Base-by-base conservation (phyloP, 2,797 vertebrate species). In the Parotocinclus haroldoi region DNA sequence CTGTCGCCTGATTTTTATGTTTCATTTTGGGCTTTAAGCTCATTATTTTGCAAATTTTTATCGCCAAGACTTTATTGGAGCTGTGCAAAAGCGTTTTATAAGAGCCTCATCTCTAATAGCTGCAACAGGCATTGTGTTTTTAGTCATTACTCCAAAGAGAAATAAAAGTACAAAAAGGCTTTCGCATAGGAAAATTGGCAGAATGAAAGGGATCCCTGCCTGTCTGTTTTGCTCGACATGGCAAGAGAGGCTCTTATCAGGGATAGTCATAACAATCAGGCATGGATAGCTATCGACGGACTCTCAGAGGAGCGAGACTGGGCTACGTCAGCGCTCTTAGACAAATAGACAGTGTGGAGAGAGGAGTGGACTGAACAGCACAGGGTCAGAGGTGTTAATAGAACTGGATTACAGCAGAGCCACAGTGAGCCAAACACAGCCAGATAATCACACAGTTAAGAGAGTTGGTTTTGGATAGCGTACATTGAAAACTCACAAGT, bases 261-360 rank as follows among this genome's bases (percentile, higher is more conserved):
- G 79, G 80, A 84, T 83, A 89, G 89, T 85, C 87, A 91, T 87
- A 91, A 90, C 87, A 90, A 80, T 81, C 79, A 76, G 82, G 62
- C 82, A 84, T 85, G 86, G 87, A 91, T 89, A 89, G 85, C 80
- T 84, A 90, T 87, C 86, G 69, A 79, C 56, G 81, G 80, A 84
- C 81, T 89, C 88, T 86, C 88, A 54, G 5, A 83, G 85, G 89
- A 88, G 70, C 74, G 74, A 45, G 67, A 40, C 63, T 57, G 46
- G 64, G 11, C 55, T 64, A 67, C 61, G 51, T 71, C 76, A 72
- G 55, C 57, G 19, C 69, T 36, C 71, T 73, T 85, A 88, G 79
- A 89, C 72, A 89, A 89, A 90, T 84, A 89, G 84, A 88, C 82
- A 82, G 76, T 59, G 17, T n/a, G 75, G 69, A 54, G 65, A 68